These are phyloP conservation scores for Gymnarchus niloticus DNA, from an alignment of 2,113 vertebrate species.

Conservation along the genomic window DNA sequence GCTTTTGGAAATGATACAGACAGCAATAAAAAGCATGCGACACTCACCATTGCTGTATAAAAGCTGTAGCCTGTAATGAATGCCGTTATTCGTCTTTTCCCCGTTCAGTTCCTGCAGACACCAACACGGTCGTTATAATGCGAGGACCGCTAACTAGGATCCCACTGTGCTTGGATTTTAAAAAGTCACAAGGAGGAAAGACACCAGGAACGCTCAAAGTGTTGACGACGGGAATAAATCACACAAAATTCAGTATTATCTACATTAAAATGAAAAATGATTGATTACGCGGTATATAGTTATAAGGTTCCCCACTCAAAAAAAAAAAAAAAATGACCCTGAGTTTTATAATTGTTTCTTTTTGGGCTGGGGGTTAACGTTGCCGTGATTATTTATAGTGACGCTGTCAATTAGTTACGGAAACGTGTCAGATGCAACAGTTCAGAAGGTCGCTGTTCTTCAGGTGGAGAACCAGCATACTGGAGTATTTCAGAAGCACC, in stretches of 20 bases:
- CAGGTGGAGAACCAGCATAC: not conserved
- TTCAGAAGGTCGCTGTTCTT: not conserved
- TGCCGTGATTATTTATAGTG: not conserved
- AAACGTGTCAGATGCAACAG: not conserved
- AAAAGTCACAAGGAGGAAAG: not conserved
- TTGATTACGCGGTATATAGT: not conserved
- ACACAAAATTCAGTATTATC: not conserved
- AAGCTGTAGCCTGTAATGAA: conserved; percentile 81
- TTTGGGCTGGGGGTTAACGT: not conserved
- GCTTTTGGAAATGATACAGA: not conserved
- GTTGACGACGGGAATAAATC: not conserved
- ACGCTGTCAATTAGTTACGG: not conserved
- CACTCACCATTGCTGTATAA: conserved; percentile 80
- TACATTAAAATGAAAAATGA: not conserved
- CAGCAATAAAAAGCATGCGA: not conserved
- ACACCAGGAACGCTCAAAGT: not conserved
- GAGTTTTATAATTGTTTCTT: not conserved
- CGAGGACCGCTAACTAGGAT: not conserved
- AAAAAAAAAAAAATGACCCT: too few species aligned
- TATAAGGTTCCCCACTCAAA: not conserved
- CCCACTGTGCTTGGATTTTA: not conserved
- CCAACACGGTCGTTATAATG: not conserved
- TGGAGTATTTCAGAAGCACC: not conserved
- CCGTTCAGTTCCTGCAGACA: conserved; percentile 72
- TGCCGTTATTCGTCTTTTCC: conserved; percentile 85